Conservation (phyloP, 2,113 vertebrate species). For the Leucopternis melanops region DNA sequence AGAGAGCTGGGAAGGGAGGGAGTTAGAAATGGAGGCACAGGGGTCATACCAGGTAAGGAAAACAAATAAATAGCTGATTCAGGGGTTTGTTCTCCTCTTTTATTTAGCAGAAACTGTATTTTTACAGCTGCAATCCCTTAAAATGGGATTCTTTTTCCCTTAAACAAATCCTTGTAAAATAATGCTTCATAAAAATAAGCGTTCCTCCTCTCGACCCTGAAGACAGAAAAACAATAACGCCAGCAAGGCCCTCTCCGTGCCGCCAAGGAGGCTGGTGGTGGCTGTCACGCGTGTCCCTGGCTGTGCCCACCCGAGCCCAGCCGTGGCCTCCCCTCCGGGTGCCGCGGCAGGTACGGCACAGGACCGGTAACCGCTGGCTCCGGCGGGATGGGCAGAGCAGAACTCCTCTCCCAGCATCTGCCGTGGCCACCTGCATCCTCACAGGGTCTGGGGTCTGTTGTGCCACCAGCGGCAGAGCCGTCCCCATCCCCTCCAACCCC, state of each 20-base stretch:
- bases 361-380: neutral
- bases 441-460: rapidly evolving
- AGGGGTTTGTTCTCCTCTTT: constrained; percentile 46
- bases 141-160: constrained; percentile 64
- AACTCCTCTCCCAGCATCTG: neutral
- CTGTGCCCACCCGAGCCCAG: neutral
- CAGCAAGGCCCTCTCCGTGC: rapidly evolving
- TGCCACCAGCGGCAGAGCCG: neutral
- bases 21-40: neutral
- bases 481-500: neutral
- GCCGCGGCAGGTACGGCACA: neutral
- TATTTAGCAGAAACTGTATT: constrained; percentile 66
- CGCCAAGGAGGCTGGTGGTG: neutral
- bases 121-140: constrained; percentile 77
- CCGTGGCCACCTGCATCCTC: neutral
- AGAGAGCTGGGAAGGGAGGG: neutral
- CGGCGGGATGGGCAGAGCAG: neutral
- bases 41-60: constrained; percentile 57
- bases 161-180: constrained; percentile 71
- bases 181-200: constrained; percentile 67
- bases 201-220: constrained; percentile 42
- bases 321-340: neutral
- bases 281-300: neutral
- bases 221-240: neutral
- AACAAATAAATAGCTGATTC: constrained; percentile 68